phyloP scores from a whole-genome alignment of 2,797 vertebrate genomes.

The Notamacropus eugenii region DNA sequence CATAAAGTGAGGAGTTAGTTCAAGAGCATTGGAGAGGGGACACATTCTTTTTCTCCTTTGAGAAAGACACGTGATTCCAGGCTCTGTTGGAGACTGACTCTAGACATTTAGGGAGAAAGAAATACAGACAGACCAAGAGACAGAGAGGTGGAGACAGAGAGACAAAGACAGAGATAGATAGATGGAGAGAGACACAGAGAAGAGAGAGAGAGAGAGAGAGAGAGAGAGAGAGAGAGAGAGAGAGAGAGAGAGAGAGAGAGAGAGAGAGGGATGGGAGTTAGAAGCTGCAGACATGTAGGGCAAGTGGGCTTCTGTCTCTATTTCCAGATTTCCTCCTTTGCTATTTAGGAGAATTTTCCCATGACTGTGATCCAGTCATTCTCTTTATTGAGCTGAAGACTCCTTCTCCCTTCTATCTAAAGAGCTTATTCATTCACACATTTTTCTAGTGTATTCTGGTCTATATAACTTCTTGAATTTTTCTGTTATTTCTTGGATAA shows the following conservation, averaged over 20 bases:
- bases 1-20: background rate
- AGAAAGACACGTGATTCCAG: background rate
- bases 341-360: background rate
- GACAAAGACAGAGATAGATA: background rate
- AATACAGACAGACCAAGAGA: too few relatives aligned
- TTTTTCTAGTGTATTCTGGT: background rate
- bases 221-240: too few relatives aligned
- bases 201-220: too few relatives aligned
- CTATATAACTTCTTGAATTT: background rate
- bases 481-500: background rate
- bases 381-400: background rate
- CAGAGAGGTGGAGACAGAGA: too few relatives aligned
- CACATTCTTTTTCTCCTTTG: background rate
- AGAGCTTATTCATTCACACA: background rate
- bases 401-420: background rate
- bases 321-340: background rate
- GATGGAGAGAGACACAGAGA: background rate
- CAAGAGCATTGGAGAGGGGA: background rate
- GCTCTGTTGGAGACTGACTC: background rate
- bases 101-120: background rate
- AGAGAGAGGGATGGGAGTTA: background rate
- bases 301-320: background rate
- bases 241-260: too few relatives aligned
- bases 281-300: background rate
- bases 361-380: background rate